Percentiles rank a stretch among this genome's conserved stretches.
phyloP scores from a whole-genome alignment of 2,113 vertebrate genomes.

The Pogona vitticeps region DNA sequence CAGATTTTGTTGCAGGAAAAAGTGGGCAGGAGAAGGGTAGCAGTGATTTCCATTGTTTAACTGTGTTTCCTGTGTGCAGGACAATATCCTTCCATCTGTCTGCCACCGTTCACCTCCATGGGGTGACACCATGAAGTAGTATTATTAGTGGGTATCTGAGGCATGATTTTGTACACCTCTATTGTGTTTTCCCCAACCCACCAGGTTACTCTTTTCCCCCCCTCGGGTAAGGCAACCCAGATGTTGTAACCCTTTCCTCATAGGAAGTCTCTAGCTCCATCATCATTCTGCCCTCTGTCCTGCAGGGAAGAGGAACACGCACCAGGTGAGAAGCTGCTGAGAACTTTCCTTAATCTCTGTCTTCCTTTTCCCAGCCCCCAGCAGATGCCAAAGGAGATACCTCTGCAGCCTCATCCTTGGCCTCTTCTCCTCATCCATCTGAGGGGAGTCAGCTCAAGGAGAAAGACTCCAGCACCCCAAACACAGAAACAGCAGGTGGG shows the following conservation, averaged over 20 bases:
- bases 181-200: not conserved
- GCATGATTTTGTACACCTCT: not conserved
- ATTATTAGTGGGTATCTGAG: not conserved
- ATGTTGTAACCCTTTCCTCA: not conserved
- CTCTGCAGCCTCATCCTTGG: constrained; percentile 84
- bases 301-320: not conserved
- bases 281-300: not conserved
- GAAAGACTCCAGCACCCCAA: constrained; percentile 85
- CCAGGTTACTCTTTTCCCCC: not conserved
- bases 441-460: constrained; percentile 82
- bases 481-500: constrained; percentile 91
- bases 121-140: not conserved
- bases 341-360: too few relatives aligned
- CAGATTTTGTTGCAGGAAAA: not conserved
- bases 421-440: constrained; percentile 89
- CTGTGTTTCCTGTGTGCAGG: not conserved
- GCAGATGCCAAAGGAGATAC: constrained; percentile 86
- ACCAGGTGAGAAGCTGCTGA: rapidly evolving
- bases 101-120: too few relatives aligned
- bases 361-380: constrained; percentile 80
- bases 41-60: not conserved
- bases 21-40: not conserved
- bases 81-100: not conserved
- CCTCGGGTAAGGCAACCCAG: not conserved
- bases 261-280: not conserved